Base-by-base conservation (phyloP, 2,888 invertebrate species). In the Morpho deidamia region DNA sequence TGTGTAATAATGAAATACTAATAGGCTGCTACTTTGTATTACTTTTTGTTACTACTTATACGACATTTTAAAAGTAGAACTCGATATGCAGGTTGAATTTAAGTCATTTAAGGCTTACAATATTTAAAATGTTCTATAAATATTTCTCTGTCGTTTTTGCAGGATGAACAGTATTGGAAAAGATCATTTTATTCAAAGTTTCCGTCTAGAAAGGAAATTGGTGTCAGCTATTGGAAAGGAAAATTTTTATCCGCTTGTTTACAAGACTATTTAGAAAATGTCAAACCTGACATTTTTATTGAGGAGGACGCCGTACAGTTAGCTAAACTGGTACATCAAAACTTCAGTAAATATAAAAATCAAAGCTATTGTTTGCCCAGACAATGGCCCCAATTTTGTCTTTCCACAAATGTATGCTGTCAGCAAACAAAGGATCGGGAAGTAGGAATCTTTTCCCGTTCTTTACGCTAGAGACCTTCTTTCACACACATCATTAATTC, bases 161-260 rank as follows among this genome's bases (percentile, higher is more conserved):
- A 90, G 80, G 88, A 92, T 61, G 93, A 93, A 67, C 88, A 91
- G 71, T 94, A 93, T 73, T 94, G 94, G 94, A 81, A 91, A 68
- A 83, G 93, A 50, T 84, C 88, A 9, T 88, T 86, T 49, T 72
- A 72, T 43, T 72, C 69, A 0, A 83, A 81, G 61, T 90, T 84
- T 59, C 83, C 88, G 0, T 67, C 77, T 0, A 74, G 72, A 37
- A 61, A 69, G 53, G 84, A 83, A 56, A 56, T 84, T 11, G 81
- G 79, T 2, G 73, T 92, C 34, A 76, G 83, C 47, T 93, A 90
- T 75, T 94, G 94, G 93, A 87, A 93, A 72, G 90, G 92, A 10
- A 86, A 91, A 64, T 92, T 82, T 70, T 65, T 89, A 56, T 86
- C 87, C 0, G 75, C 81, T 3, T 81, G 76, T 57, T 72, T 90